Percentiles rank a stretch among this genome's conserved stretches.
Conservation (phyloP, 2,888 invertebrate genomes). For the Uropetala carovei region DNA sequence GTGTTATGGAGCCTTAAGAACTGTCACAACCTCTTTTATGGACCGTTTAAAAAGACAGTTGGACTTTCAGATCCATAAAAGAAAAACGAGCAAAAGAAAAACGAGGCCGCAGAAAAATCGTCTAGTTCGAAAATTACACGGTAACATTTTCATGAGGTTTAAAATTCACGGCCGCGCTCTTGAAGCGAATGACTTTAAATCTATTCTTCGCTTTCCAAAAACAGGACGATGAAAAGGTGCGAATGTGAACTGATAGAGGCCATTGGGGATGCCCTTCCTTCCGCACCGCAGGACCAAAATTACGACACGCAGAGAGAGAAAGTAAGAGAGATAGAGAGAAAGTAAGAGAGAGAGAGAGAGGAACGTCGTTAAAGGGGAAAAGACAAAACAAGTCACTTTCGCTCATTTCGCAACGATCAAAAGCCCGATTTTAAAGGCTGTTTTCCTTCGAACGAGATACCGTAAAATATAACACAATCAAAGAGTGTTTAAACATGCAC, state of each 20-base stretch:
- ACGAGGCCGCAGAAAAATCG: not conserved
- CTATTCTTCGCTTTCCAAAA: not conserved
- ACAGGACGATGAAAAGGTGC: not conserved
- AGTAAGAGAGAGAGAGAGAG: not conserved
- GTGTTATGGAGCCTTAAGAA: not conserved
- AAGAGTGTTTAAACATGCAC: too few species aligned
- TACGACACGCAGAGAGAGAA: not conserved
- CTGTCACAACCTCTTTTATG: not conserved
- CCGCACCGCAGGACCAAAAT: not conserved
- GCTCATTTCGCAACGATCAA: too few species aligned
- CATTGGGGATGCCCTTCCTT: not conserved
- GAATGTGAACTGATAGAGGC: not conserved
- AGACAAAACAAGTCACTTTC: not conserved
- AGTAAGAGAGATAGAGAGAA: not conserved
- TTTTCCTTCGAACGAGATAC: too few species aligned
- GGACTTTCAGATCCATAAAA: not conserved
- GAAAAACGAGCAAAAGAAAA: not conserved
- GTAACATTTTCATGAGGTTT: not conserved
- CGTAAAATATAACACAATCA: too few species aligned
- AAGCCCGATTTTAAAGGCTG: too few species aligned
- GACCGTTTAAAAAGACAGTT: not conserved
- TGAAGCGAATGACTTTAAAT: not conserved
- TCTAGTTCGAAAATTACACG: not conserved
- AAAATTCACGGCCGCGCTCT: too few species aligned
- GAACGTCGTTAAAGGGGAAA: not conserved